Conservation (phyloP, 2,113 vertebrate species). For the Hystrix cristata region DNA sequence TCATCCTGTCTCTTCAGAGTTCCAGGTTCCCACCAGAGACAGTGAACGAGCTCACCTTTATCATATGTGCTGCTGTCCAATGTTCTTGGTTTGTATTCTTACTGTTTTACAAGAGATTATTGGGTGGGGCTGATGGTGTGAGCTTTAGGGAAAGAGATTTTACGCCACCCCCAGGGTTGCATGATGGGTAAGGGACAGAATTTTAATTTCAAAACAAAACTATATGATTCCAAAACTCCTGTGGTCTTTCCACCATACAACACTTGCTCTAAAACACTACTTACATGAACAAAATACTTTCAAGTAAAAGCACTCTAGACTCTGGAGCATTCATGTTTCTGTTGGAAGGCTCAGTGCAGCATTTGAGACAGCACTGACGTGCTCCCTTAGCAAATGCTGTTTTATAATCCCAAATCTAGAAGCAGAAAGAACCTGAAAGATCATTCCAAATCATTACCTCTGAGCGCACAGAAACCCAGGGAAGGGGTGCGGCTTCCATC, state of each 20-base stretch:
- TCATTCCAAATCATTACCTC: not conserved
- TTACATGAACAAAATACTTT: not conserved
- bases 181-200: not conserved
- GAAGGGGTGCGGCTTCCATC: accelerated
- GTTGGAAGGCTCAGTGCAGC: not conserved
- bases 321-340: not conserved
- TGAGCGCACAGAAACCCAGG: not conserved
- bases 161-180: not conserved
- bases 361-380: not conserved
- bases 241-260: not conserved
- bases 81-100: not conserved
- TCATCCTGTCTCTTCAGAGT: not conserved
- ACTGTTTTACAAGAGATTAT: not conserved
- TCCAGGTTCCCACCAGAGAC: not conserved
- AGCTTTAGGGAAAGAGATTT: not conserved
- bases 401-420: not conserved
- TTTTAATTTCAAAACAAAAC: not conserved
- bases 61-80: not conserved
- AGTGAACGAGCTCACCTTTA: not conserved
- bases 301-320: not conserved
- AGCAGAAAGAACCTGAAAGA: not conserved
- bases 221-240: not conserved
- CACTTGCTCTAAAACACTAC: not conserved
- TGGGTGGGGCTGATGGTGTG: not conserved
- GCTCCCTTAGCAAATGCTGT: not conserved